Percentiles rank a stretch among this genome's conserved stretches.
Evolutionary conservation across 2,113 vertebrate genomes (phyloP).

Genomic region (Pungitius pungitius): DNA sequence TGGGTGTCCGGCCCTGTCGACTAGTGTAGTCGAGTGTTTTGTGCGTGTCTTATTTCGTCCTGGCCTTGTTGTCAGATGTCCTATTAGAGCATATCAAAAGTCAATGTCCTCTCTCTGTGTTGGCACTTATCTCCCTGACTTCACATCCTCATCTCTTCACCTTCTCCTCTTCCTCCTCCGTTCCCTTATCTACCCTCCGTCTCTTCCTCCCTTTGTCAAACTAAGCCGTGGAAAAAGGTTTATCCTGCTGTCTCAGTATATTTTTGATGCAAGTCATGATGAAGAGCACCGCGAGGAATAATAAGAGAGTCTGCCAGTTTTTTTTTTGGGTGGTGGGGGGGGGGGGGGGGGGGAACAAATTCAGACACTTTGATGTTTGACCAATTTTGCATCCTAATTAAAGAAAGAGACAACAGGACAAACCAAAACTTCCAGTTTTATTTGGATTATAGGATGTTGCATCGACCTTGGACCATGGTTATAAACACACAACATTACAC

Average conservation of each 20-base stretch:
- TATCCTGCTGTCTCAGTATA: conserved; percentile 48
- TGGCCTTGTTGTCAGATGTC: conserved; percentile 48
- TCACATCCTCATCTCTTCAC: conserved; percentile 20
- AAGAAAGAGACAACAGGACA: conserved; percentile 6
- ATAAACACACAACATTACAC: too few species aligned
- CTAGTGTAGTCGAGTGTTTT: not conserved
- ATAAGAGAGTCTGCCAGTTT: conserved; percentile 20
- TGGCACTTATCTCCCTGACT: conserved; percentile 42
- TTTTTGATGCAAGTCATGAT: conserved; percentile 54
- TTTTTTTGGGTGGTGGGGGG: not conserved
- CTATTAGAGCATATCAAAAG: conserved; percentile 57
- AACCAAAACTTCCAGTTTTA: not conserved
- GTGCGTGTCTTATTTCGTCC: conserved; percentile 13
- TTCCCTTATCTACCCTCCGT: conserved; percentile 8
- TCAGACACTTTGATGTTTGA: conserved; percentile 40
- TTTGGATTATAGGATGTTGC: not conserved
- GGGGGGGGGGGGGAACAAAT: not conserved
- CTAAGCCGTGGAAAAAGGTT: conserved; percentile 41
- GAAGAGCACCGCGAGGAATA: conserved; percentile 40
- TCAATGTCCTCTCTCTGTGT: conserved; percentile 38
- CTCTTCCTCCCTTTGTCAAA: not conserved
- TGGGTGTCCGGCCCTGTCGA: conserved; percentile 27
- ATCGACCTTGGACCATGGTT: too few species aligned
- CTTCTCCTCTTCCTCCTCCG: conserved; percentile 9
- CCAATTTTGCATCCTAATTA: conserved; percentile 12